Base-by-base conservation (phyloP, 2,888 invertebrate species). In the Arge pagana region DNA sequence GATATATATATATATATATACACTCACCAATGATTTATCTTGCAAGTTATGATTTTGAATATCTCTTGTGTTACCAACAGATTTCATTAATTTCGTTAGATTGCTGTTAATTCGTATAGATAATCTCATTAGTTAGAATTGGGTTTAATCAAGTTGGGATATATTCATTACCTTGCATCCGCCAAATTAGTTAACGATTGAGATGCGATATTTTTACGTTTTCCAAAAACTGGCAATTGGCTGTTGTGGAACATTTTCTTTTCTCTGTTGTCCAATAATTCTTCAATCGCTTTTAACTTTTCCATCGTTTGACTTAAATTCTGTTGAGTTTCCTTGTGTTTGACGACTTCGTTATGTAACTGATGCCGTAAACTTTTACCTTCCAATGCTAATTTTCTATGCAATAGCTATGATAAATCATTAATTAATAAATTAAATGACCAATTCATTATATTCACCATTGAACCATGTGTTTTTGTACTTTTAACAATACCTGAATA, bases 311-410 rank as follows among this genome's bases (percentile, higher is more conserved):
- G 79, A 51, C 85, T 82, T 36, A 90, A 77, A 56, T 88, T 85
- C 33, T 83, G 82, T 58, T 88, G 81, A 1, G 86, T 83, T 62
- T 87, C 87, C 59, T 85, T 89, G 55, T 86, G 85, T 61, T 87
- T 89, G 48, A 80, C 80, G 48, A 86, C 82, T 72, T 91, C 91
- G 0, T 74, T 71, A 56, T 85, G 83, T 11, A 90, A 71, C 67
- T 89, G 87, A 60, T 88, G 86, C 52, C 83, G 86, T 60, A 84
- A 83, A 69, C 85, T 88, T 78, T 91, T 92, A 2, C 82, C 81
- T 71, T 91, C 90, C 26, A 92, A 76, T 52, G 84, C 81, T 10
- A 89, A 75, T 63, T 86, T 86, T 35, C 89, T 82, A 52, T 88
- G 85, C 56, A 91, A 78, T 58, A 82, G 80, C 26, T 85, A 81